These are phyloP conservation scores for Siderastrea radians DNA, from an alignment of 92 coral and sea anemone genomes.

Conservation along the genomic window DNA sequence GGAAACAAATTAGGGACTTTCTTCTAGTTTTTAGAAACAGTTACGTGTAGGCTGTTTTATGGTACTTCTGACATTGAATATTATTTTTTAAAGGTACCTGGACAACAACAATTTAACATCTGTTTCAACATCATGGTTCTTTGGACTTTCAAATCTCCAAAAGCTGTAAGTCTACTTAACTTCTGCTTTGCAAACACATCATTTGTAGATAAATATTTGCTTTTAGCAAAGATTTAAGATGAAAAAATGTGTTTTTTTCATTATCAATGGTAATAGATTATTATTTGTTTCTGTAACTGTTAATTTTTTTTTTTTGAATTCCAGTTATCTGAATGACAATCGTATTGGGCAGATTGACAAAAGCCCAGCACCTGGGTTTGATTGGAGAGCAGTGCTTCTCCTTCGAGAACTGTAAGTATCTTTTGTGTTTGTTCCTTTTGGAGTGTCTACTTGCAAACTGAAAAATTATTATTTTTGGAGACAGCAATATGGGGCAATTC, in stretches of 20 bases:
- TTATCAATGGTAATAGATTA: not conserved
- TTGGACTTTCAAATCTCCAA: conserved; percentile 70
- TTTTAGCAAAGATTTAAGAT: not conserved
- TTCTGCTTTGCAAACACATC: not conserved
- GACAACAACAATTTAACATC: conserved; percentile 85
- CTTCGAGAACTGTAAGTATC: conserved; percentile 81
- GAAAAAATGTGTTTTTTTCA: not conserved
- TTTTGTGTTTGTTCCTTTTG: not conserved
- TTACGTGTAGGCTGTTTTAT: not conserved
- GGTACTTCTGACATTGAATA: not conserved
- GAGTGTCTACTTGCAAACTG: not conserved
- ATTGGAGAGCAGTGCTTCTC: conserved; percentile 57
- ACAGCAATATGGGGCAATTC: too few relatives aligned
- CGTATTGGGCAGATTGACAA: conserved; percentile 58
- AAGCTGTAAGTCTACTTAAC: conserved; percentile 79
- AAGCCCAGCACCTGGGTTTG: conserved; percentile 15
- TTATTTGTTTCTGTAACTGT: not conserved
- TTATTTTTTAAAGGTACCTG: conserved; percentile 63
- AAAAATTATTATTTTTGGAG: too few relatives aligned
- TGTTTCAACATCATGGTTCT: conserved; percentile 69
- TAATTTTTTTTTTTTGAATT: not conserved
- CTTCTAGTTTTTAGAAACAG: too few relatives aligned
- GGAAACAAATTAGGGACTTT: too few relatives aligned
- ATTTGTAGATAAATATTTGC: too few relatives aligned
- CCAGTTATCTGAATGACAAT: conserved; percentile 82